Evolutionary conservation across 1,140 invertebrate genomes (phyloP).

Genomic region (Trichonephila inaurata): DNA sequence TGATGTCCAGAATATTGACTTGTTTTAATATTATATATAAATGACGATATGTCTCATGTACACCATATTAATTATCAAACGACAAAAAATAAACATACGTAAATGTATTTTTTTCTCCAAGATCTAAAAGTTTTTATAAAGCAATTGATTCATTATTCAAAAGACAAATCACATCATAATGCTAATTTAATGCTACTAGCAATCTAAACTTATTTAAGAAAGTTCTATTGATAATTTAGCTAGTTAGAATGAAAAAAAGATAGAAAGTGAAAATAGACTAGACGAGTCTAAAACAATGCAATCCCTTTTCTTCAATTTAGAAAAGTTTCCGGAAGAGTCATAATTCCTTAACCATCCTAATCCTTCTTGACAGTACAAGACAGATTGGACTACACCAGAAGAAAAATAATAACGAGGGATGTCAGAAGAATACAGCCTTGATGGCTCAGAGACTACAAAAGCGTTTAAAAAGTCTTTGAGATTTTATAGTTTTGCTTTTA

Average conservation of each 20-base stretch:
- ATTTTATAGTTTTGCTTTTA: conserved; percentile 70
- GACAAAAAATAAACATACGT: no score
- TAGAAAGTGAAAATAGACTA: neutral
- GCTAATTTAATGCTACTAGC: no score
- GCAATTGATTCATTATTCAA: neutral
- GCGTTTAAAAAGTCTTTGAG: conserved; percentile 56
- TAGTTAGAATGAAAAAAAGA: no score
- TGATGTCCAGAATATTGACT: no score
- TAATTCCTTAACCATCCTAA: conserved; percentile 12
- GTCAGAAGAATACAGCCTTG: neutral
- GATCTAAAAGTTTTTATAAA: no score
- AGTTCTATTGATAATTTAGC: no score
- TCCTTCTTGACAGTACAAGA: neutral
- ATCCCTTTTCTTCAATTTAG: neutral
- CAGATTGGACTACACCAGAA: neutral
- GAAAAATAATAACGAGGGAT: neutral
- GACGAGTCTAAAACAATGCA: neutral
- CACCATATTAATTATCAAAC: no score
- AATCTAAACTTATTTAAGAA: no score
- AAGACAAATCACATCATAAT: neutral
- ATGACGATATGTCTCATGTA: no score
- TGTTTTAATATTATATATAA: no score
- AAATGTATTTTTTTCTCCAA: no score
- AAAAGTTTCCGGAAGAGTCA: neutral
- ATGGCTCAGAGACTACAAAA: conserved; percentile 33